Evolutionary conservation across 2,888 invertebrate genomes (phyloP).

Genomic region (Parthenolecanium corni): DNA sequence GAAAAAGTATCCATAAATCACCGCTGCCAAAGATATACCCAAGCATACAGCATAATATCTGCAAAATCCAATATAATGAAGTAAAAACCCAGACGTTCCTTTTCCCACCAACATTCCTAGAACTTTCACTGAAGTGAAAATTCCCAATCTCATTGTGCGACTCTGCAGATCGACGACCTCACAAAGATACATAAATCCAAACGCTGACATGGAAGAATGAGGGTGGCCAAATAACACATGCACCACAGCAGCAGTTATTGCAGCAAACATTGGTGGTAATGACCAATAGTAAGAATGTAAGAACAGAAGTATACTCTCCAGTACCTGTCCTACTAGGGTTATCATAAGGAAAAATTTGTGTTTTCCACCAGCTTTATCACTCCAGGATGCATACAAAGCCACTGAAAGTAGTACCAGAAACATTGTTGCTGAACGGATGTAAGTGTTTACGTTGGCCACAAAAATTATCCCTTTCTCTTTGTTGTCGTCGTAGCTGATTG

Average conservation of each 20-base stretch:
- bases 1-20: not conserved
- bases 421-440: not conserved
- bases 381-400: not conserved
- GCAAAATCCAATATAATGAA: constrained; percentile 25
- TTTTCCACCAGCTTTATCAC: constrained; percentile 18
- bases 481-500: constrained; percentile 1
- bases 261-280: constrained; percentile 33
- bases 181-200: not conserved
- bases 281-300: constrained; percentile 32
- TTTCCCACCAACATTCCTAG: constrained; percentile 20
- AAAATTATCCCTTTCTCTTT: not conserved
- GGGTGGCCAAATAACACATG: not conserved
- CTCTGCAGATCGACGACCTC: not conserved
- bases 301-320: constrained; percentile 30
- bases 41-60: constrained; percentile 13
- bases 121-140: constrained; percentile 1
- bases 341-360: constrained; percentile 31
- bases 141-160: not conserved
- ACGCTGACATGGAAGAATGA: not conserved
- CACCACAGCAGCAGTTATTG: constrained; percentile 5
- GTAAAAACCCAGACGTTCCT: constrained; percentile 29
- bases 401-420: not conserved
- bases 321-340: constrained; percentile 32
- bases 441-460: not conserved
- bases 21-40: not conserved